These are phyloP conservation scores for Encarsia formosa DNA, from an alignment of 2,888 invertebrate species.

Conservation along the genomic window DNA sequence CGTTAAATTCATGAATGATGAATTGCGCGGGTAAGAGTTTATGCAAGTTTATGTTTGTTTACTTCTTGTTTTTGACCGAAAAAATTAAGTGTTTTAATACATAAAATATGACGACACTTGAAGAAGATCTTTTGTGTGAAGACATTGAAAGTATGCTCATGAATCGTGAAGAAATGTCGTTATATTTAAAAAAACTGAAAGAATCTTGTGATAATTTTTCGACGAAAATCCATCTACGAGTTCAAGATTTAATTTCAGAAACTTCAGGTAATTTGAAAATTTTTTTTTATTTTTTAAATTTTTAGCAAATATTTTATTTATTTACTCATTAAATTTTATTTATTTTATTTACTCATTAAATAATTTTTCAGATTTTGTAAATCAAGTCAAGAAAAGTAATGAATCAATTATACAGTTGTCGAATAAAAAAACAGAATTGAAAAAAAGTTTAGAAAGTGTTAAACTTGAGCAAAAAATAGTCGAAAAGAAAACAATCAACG, in stretches of 20 bases:
- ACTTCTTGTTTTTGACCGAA: not conserved
- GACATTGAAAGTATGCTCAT: constrained; percentile 16
- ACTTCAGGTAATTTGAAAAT: constrained; percentile 15
- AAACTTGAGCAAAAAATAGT: constrained; percentile 35
- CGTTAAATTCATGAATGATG: constrained; percentile 7
- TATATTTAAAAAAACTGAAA: constrained; percentile 15
- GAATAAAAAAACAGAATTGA: constrained; percentile 24
- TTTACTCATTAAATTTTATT: not conserved
- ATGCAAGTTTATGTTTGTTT: not conserved
- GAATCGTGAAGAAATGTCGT: constrained; percentile 13
- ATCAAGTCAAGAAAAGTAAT: constrained; percentile 18
- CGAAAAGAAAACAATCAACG: constrained; percentile 35
- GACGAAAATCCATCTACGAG: not conserved
- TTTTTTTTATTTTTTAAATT: not conserved
- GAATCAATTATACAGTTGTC: constrained; percentile 13
- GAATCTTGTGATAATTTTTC: constrained; percentile 10
- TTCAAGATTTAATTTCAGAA: constrained; percentile 17
- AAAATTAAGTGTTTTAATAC: not conserved
- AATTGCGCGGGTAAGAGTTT: constrained; percentile 1
- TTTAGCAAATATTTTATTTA: not conserved
- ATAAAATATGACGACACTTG: not conserved
- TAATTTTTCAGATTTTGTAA: constrained; percentile 10
- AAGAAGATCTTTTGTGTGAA: constrained; percentile 9
- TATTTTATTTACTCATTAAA: not conserved
- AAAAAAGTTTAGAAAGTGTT: constrained; percentile 26